Base-by-base conservation (phyloP, 2,113 vertebrate species). In the Lophura nycthemera region DNA sequence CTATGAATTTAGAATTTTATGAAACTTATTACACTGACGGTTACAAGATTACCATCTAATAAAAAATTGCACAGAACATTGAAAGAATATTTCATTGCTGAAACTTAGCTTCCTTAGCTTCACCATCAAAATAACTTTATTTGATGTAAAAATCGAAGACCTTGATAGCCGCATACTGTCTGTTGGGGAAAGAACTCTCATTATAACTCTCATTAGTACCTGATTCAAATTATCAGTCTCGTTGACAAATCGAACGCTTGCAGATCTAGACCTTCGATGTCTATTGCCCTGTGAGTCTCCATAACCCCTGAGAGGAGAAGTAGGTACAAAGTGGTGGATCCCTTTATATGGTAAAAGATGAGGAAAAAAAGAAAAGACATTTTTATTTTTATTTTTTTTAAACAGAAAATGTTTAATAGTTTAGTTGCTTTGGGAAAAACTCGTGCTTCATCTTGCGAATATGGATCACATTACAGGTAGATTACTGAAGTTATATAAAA, bases 241-340 rank as follows among this genome's bases (percentile, higher is more conserved):
- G 22, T 60, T 97, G 90, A 97, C 97, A 97, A 99, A 99, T 36
- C 96, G 98, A 93, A 99, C 98, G 38, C 95, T 96, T 34, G 97
- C 96, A 73, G 98, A 98, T 76, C 98, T 98, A 69, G 98, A 98
- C 72, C 98, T 97, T 57, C 95, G 97, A 40, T 97, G 98, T 66
- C 95, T 97, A 45, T 84, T 89, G 25, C 96, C 85, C 69, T 94
- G 95, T 8, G 85, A 38, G 65, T 93, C 94, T 69, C 90, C 94
- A 59, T 98, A 98, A 92, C 98, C 98, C 95, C 95, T 98, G 86
- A 98, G 97, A 47, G 99, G 98, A 85, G 99, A 99, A 43, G 98
- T 99, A 66, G 98, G 98, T 70, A 96, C 82, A 88, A 99, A 98
- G 78, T 77, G 97, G 38, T 32, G 93, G 34, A 89, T 97, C 11